Evolutionary conservation across 2,888 invertebrate species (phyloP), one percentile per base, ranked within the genome.

Genomic region (Conistra vaccinii): DNA sequence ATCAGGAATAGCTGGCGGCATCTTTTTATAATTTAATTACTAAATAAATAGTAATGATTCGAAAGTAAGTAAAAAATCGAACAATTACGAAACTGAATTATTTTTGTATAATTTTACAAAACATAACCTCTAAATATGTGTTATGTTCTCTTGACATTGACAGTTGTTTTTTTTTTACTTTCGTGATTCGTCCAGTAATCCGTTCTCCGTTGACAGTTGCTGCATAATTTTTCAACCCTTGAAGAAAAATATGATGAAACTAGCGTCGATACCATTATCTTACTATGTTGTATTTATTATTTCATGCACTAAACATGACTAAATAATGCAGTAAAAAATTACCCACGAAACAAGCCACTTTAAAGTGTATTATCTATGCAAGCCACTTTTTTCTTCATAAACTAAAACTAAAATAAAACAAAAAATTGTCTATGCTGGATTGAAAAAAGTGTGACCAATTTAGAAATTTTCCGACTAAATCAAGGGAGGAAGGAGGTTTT

Each of bases 1-100:
- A 78, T 95, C 94, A 26, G 95, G 95, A 79, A 95, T 94, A 48
- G 86, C 88, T 55, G 90, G 88, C 80, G 90, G 87, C 84, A 90
- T 90, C 9, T 73, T 76, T 45, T 26, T 48, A n/a, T 63, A 48
- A 20, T n/a, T 45, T 42, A 23, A 17, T 51, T 57, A 20, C 9
- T 53, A 45, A 23, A 42, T 42, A 0, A 51, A 26, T 73, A 68
- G 29, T 51, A 32, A 53, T 26, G 2, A 63, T 39, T 35, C 1
- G 4, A 7, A 12, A n/a, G 3, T 26, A 32, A 10, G 6, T n/a
- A n/a, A 20, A 1, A 32, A 48, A 42, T 26, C 14, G 3, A 32
- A 12, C 2, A 61, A 55, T 26, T 53, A 35, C 9, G 3, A 74
- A 58, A 45, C 6, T 74, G 2, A 39, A 29, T 9, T 39, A 39